Base-by-base conservation (phyloP, 2,113 vertebrate genomes). In the Callochromis pleurospilus region DNA sequence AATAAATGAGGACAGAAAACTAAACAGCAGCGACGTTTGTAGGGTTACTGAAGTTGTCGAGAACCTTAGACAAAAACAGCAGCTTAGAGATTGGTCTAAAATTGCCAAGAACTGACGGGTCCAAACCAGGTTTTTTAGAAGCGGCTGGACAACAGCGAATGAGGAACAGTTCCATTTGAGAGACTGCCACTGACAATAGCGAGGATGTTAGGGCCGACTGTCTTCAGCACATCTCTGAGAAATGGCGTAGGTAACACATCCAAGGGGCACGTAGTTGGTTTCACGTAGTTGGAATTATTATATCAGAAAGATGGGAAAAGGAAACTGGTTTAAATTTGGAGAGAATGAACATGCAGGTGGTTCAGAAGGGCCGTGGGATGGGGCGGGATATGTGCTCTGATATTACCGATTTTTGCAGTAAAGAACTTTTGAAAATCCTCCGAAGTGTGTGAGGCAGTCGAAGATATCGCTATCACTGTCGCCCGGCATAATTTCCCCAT, bases 401-500 rank as follows among this genome's bases (percentile, higher is more conserved):
- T 29, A 1, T 29, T 29, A 58, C 3, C 1, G 15, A 15, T 58
- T 29, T 29, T 58, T 58, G 1, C 55, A 29, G 55, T 58, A 15
- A 58, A 58, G 4, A 58, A 58, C 55, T 29, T 56, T 1, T 56
- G 54, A 8, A 56, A 26, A 26, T 56, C 55, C 55, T 58, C 55
- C 15, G 13, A 29, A 15, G 55, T 58, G 13, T 58, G 55, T 9
- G 55, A 58, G 55, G 55, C 55, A 58, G 55, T 58, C 55, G 1
- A 58, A 29, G 55, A 58, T 29, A 29, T 58, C 14, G 3, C 8
- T 3, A 17, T 58, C 0, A 58, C 26, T 31, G 56, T 58, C 56
- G 0, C 26, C 26, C 0, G 3, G 26, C 8, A 58, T 2, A 2
- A 31, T 58, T 58, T 31, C 14, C 1, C 2, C 24, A 56, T 29